Conservation (phyloP, 1,140 invertebrate genomes). For the Goniozus legneri region DNA sequence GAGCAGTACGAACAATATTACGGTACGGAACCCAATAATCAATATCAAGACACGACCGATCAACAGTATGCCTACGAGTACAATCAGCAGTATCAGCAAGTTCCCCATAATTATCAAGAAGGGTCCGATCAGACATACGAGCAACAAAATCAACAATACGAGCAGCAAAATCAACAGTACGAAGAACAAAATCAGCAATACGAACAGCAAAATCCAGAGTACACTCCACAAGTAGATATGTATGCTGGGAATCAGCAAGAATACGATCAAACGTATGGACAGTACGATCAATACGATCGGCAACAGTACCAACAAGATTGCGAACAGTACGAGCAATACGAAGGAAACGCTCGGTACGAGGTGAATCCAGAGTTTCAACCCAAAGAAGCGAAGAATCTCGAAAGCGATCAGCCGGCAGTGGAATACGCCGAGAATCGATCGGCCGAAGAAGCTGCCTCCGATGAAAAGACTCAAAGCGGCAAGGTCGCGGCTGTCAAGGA, state of each 20-base stretch:
- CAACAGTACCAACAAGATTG: conserved; percentile 2
- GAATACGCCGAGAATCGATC: not conserved
- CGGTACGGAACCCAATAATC: too few relatives aligned
- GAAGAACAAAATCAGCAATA: conserved; percentile 11
- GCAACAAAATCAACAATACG: conserved; percentile 10
- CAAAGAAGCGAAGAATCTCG: not conserved
- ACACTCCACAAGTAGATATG: too few relatives aligned
- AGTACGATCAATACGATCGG: not conserved
- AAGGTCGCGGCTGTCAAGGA: too few relatives aligned
- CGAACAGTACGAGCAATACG: conserved; percentile 15
- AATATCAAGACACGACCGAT: conserved; percentile 5
- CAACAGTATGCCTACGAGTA: conserved; percentile 10
- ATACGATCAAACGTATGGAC: not conserved
- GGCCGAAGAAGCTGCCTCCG: not conserved
- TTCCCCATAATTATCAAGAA: not conserved
- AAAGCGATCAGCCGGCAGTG: not conserved
- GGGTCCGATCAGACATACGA: conserved; percentile 12
- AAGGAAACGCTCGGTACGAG: conserved; percentile 2
- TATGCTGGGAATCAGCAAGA: not conserved
- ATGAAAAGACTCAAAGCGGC: conserved; percentile 4
- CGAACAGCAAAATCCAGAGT: conserved; percentile 1
- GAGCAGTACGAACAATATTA: too few relatives aligned
- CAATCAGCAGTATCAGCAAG: conserved; percentile 9
- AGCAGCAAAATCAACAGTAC: conserved; percentile 2
- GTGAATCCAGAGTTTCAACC: not conserved